Evolutionary conservation across 2,888 invertebrate genomes (phyloP).

Genomic region (Rhingia rostrata): DNA sequence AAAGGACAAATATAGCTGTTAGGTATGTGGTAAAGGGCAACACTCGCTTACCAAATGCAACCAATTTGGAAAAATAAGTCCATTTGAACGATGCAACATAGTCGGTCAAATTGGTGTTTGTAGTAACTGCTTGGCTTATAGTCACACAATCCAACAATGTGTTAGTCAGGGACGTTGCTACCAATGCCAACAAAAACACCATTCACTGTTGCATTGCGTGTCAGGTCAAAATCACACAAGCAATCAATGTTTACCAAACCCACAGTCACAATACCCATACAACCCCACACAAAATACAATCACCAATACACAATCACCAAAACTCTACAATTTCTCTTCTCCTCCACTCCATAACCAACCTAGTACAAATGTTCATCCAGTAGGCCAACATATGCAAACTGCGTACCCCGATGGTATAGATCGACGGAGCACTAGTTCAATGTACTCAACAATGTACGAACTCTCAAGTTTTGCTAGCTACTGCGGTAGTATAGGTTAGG

Average conservation of each 20-base stretch:
- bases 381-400: neutral
- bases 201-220: conserved; percentile 11
- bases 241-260: neutral
- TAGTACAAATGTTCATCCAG: neutral
- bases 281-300: neutral
- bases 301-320: neutral
- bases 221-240: neutral
- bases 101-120: conserved; percentile 12
- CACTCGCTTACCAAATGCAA: conserved; percentile 53
- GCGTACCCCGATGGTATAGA: neutral
- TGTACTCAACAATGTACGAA: conserved; percentile 1
- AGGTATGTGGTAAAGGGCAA: conserved; percentile 21
- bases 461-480: conserved; percentile 17
- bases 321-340: neutral
- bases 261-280: neutral
- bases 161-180: conserved; percentile 6
- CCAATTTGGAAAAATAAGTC: conserved; percentile 21
- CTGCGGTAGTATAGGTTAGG: conserved; percentile 4
- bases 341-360: neutral
- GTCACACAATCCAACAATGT: conserved; percentile 2
- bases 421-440: neutral
- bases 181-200: conserved; percentile 19
- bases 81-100: neutral
- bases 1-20: no score
- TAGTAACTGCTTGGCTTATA: conserved; percentile 6